Percentiles rank a stretch among this genome's conserved stretches.
These are phyloP conservation scores for Aphrocallistes beatrix DNA, from an alignment of 37 sponge, comb jelly and placozoan species.

Conservation along the genomic window DNA sequence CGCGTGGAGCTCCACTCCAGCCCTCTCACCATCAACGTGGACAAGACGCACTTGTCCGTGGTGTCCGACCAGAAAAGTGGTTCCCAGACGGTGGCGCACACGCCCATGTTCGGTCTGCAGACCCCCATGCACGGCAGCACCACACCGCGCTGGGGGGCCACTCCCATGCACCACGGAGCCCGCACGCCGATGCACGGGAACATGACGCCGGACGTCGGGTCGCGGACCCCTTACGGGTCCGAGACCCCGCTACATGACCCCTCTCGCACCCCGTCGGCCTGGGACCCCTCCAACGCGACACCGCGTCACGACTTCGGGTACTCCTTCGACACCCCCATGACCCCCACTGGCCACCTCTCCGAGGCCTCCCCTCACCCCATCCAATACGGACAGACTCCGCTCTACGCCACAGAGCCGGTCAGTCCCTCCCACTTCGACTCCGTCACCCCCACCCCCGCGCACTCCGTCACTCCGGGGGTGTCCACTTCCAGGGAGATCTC, in stretches of 20 bases:
- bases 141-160: conserved; percentile 73
- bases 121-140: conserved; percentile 79
- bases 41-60: neutral
- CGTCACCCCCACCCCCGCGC: neutral
- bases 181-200: conserved; percentile 87
- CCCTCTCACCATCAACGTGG: conserved; percentile 30
- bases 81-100: conserved; percentile 47
- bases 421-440: conserved; percentile 4
- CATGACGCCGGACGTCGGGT: conserved; percentile 74
- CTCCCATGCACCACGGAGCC: conserved; percentile 64
- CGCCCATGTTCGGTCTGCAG: conserved; percentile 60
- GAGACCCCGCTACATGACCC: conserved; percentile 92
- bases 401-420: neutral
- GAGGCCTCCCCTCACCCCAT: neutral
- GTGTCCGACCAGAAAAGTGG: conserved; percentile 11
- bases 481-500: neutral
- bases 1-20: conserved; percentile 86
- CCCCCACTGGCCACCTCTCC: neutral
- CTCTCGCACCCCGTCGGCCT: conserved; percentile 77
- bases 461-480: neutral
- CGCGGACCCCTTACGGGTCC: conserved; percentile 78
- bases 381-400: neutral
- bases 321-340: conserved; percentile 11
- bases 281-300: conserved; percentile 79
- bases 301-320: neutral